phyloP scores from a whole-genome alignment of 2,113 vertebrate species.

The Pungitius pungitius region DNA sequence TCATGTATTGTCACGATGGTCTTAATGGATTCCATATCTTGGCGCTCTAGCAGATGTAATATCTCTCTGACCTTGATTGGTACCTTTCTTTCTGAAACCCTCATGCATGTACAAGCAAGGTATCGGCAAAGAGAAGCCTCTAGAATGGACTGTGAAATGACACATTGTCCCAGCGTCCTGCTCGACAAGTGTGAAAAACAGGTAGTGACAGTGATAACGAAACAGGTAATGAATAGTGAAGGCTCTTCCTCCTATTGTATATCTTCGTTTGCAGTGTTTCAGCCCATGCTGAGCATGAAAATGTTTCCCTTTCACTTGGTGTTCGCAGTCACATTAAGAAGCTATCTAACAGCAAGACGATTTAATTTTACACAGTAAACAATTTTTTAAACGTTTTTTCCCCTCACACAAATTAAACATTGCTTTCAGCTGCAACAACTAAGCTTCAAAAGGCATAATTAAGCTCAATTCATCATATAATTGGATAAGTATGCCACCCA shows the following conservation, averaged over 20 bases:
- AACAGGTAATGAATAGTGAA: slow-evolving; percentile 50
- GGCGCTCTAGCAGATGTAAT: slow-evolving; percentile 29
- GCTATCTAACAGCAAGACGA: neutral
- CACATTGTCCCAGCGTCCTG: slow-evolving; percentile 24
- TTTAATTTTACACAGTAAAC: slow-evolving; percentile 4
- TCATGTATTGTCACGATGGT: slow-evolving; percentile 24
- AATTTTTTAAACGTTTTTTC: neutral
- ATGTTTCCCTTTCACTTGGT: neutral
- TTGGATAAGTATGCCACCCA: slow-evolving; percentile 35
- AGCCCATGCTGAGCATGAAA: neutral
- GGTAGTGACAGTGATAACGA: slow-evolving; percentile 67
- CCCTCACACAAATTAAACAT: neutral
- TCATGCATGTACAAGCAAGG: slow-evolving; percentile 56
- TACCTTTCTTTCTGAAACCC: slow-evolving; percentile 46
- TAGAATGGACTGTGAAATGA: slow-evolving; percentile 64
- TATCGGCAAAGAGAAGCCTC: slow-evolving; percentile 46
- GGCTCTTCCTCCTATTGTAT: slow-evolving; percentile 14
- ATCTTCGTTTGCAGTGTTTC: slow-evolving; percentile 7
- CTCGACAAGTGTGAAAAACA: slow-evolving; percentile 66
- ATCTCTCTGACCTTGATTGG: slow-evolving; percentile 71
- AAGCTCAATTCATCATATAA: slow-evolving; percentile 20
- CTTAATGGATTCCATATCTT: slow-evolving; percentile 42
- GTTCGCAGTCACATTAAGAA: neutral
- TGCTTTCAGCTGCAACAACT: slow-evolving; percentile 16
- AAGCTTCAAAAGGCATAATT: slow-evolving; percentile 28